Base-by-base conservation (phyloP, 2,797 vertebrate genomes). In the Craterocephalus amniculus region DNA sequence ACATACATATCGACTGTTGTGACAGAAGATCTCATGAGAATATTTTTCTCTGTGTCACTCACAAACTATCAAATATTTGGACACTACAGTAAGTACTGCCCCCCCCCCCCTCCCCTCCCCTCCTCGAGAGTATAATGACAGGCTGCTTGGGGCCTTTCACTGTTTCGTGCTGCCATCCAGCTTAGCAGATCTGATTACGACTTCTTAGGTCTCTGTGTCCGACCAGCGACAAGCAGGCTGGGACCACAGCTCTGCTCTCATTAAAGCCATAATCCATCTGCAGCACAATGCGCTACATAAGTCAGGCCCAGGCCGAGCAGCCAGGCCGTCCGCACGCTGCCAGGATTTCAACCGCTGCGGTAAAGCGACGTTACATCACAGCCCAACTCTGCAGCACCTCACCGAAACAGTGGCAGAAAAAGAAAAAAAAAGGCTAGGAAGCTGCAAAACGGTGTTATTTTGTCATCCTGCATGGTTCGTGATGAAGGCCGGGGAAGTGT, bases 131-230 rank as follows among this genome's bases (percentile, higher is more conserved):
- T 32, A 58, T 74, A 67, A 78, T 68, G 80, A 65, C 10, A 43
- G 58, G 70, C 34, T 34, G 73, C 54, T 73, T 54, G 2, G 75
- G 68, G 76, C 76, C 78, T 74, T 74, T 84, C 60, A 52, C 71
- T 64, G 69, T 65, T 63, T 34, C 58, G 7, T 40, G 74, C 76
- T 85, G 77, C 81, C 71, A 16, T 78, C 72, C 84, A 84, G 86
- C 86, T 88, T 72, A 81, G 80, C 58, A 68, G 84, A 87, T 89
- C 91, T 89, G 83, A 89, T 89, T 89, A 89, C 88, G 84, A 70
- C 81, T 66, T 83, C 86, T 91, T 79, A 84, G 81, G 75, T 74
- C 70, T 82, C 69, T 58, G 63, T 79, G 83, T 85, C 58, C 81
- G n/a, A 72, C 71, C 80, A 81, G 79, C 78, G 66, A 60, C 84